These are phyloP conservation scores for Lacerta bilineata DNA, from an alignment of 2,797 vertebrate species.

Conservation along the genomic window DNA sequence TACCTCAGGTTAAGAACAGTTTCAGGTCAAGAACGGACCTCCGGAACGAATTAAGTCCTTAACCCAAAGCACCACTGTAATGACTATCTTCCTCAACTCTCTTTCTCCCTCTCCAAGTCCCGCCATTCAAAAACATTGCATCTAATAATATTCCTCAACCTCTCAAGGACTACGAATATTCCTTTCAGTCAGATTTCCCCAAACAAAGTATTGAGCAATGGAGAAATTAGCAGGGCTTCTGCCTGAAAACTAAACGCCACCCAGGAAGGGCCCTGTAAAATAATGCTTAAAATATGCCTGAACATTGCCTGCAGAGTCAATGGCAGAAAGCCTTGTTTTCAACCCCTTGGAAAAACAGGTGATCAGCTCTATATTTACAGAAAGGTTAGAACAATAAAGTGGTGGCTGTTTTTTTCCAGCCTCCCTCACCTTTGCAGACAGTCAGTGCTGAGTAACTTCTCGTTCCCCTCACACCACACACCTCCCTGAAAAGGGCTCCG, in stretches of 20 bases:
- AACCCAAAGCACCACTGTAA: too few relatives aligned
- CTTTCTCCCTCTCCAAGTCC: too few relatives aligned
- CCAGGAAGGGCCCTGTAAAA: slow-evolving; percentile 49
- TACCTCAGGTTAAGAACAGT: too few relatives aligned
- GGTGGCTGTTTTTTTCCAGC: slow-evolving; percentile 74
- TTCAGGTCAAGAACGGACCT: too few relatives aligned
- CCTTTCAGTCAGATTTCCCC: not conserved
- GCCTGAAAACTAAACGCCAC: slow-evolving; percentile 8
- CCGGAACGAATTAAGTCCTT: too few relatives aligned
- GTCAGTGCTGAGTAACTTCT: slow-evolving; percentile 75
- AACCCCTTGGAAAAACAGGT: slow-evolving; percentile 74
- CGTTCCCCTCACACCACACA: slow-evolving; percentile 35
- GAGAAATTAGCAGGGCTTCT: slow-evolving; percentile 44
- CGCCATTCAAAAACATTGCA: too few relatives aligned
- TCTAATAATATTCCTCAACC: not conserved
- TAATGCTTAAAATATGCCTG: slow-evolving; percentile 66
- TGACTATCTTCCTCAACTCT: too few relatives aligned
- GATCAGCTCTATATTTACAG: slow-evolving; percentile 77
- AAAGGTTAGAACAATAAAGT: slow-evolving; percentile 79
- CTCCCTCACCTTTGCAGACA: slow-evolving; percentile 74
- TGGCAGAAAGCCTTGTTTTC: slow-evolving; percentile 65
- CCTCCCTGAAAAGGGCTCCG: slow-evolving; percentile 18
- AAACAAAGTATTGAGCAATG: rapidly evolving
- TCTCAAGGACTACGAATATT: not conserved
- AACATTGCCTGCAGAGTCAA: slow-evolving; percentile 53